Conservation (phyloP, 2,888 invertebrate species). For the Eupeodes luniger region DNA sequence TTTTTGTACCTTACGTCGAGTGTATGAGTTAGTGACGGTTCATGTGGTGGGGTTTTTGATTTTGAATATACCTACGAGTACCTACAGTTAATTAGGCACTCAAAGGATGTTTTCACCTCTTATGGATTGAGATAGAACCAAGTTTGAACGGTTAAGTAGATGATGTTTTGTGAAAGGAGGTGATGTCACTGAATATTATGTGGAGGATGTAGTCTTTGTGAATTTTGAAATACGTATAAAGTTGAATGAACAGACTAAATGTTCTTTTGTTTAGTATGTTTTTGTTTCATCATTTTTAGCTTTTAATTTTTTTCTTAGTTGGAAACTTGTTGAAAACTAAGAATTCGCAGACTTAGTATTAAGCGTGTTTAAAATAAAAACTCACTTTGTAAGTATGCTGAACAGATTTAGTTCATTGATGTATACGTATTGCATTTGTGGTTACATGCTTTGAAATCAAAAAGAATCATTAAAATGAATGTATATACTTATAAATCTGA, state of each 20-base stretch:
- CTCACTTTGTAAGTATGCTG: too few species aligned
- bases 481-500: too few species aligned
- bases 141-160: constrained; percentile 30
- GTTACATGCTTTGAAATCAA: too few species aligned
- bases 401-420: too few species aligned
- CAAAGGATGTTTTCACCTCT: constrained; percentile 44
- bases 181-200: constrained; percentile 7
- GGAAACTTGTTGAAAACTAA: too few species aligned
- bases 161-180: not conserved
- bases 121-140: constrained; percentile 16
- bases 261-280: not conserved
- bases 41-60: not conserved
- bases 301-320: too few species aligned
- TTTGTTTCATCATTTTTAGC: too few species aligned
- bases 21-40: constrained; percentile 24
- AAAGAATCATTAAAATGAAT: too few species aligned
- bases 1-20: constrained; percentile 10
- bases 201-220: not conserved
- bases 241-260: not conserved
- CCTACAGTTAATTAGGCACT: constrained; percentile 58
- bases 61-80: constrained; percentile 31
- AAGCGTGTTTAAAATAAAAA: too few species aligned
- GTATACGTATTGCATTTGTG: too few species aligned
- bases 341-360: too few species aligned
- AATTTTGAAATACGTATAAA: not conserved